Percentiles rank a stretch among this genome's conserved stretches.
phyloP scores from a whole-genome alignment of 2,113 vertebrate species.

The Xiphophorus couchianus region DNA sequence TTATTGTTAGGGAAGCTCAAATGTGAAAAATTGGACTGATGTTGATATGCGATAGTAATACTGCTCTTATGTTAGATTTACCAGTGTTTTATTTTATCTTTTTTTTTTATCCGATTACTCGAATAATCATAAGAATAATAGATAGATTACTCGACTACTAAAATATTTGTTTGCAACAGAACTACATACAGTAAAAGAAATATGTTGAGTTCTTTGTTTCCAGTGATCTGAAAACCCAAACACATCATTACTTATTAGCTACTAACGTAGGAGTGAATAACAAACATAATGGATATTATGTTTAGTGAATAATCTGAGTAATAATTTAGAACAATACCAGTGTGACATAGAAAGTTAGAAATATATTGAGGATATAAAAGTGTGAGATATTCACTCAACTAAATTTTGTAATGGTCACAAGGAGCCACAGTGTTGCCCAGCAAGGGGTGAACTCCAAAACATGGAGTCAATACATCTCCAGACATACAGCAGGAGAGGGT shows the following conservation, averaged over 20 bases:
- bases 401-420: constrained; percentile 47
- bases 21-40: too few species aligned
- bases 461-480: constrained; percentile 63
- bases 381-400: constrained; percentile 34
- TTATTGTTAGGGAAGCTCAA: too few species aligned
- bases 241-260: too few species aligned
- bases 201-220: background rate
- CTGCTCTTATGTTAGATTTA: too few species aligned
- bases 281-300: background rate
- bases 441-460: constrained; percentile 53
- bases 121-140: too few species aligned
- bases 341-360: constrained; percentile 1
- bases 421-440: constrained; percentile 40
- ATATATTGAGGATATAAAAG: constrained; percentile 15
- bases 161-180: too few species aligned
- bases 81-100: too few species aligned
- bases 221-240: background rate
- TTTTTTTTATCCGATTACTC: too few species aligned
- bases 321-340: background rate
- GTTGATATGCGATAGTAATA: too few species aligned
- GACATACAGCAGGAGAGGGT: constrained; percentile 44
- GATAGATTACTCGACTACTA: too few species aligned
- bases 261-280: too few species aligned
- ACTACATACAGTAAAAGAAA: background rate
- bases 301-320: background rate